phyloP scores from a whole-genome alignment of 1,140 invertebrate genomes.

The Metaphire vulgaris region DNA sequence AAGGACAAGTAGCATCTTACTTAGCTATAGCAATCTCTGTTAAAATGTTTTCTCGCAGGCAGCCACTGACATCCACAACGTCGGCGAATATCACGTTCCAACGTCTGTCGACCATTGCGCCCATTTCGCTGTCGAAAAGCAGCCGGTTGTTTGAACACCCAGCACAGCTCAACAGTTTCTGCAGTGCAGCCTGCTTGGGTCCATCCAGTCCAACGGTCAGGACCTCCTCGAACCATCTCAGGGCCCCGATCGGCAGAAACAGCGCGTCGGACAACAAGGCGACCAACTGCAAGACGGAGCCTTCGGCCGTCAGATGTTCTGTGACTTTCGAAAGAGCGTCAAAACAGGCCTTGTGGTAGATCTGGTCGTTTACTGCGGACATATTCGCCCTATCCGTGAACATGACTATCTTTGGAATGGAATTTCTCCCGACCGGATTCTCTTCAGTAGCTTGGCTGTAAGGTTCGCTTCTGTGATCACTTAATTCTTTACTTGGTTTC shows the following conservation, averaged over 20 bases:
- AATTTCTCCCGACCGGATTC: too few species aligned
- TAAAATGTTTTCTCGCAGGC: background rate
- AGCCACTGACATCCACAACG: background rate
- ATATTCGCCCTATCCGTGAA: background rate
- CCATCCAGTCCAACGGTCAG: background rate
- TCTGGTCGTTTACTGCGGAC: background rate
- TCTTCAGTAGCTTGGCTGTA: too few species aligned
- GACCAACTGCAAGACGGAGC: background rate
- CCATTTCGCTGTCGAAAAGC: background rate
- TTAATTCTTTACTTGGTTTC: too few species aligned
- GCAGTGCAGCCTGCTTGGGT: background rate
- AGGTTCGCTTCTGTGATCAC: too few species aligned
- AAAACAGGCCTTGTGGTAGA: background rate
- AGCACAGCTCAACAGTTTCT: background rate
- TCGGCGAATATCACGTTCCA: background rate
- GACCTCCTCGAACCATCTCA: background rate
- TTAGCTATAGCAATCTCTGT: conserved; percentile 10
- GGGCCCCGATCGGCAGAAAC: background rate
- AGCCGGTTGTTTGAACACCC: background rate
- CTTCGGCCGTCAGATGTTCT: background rate
- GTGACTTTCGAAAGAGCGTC: background rate
- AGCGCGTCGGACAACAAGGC: background rate
- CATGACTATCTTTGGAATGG: background rate
- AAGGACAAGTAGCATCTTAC: too few species aligned
- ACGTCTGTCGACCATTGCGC: background rate